Evolutionary conservation across 1,140 invertebrate genomes (phyloP), one percentile per base, ranked within the genome.

Genomic region (Zophobas morio): DNA sequence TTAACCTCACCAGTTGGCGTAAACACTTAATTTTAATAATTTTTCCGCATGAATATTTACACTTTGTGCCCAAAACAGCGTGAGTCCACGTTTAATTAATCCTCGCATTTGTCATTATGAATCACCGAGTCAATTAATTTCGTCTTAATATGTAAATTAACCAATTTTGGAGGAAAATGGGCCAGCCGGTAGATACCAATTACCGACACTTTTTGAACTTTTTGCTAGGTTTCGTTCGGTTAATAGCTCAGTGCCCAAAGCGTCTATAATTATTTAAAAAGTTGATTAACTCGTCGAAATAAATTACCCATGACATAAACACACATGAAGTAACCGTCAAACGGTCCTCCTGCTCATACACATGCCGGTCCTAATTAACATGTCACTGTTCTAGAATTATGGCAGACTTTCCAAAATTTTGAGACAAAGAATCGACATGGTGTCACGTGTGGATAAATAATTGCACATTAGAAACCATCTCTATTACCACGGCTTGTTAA

Each of bases 381-480:
- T 20, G 20, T 20, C 20, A 20, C 20, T 46, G 42, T 46, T 8
- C 42, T 46, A 46, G 42, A 46, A 46, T 46, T 20, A 20, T 20
- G 20, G 20, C 20, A 20, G 20, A 20, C 20, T 20, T 20, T 20
- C 20, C 20, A 20, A 20, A 20, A 20, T 20, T 20, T 20, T 20
- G 20, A 20, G 20, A 20, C 20, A 20, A 20, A 20, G 20, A 20
- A 20, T 20, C 20, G 49, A 20, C 2, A n/a, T 20, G n/a, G 49
- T 51, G 49, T 51, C 49, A 51, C 49, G 6, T 51, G n/a, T 51
- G 20, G 20, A 51, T 20, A 51, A 4, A 20, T 51, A 51, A 51
- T 51, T 51, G 49, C 49, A 20, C 49, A 20, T 51, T 51, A 51
- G 49, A 51, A 51, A 20, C n/a, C 49, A 20, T 51, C 49, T 51